phyloP scores from a whole-genome alignment of 2,797 vertebrate genomes.

The Pangasius larnaudii region DNA sequence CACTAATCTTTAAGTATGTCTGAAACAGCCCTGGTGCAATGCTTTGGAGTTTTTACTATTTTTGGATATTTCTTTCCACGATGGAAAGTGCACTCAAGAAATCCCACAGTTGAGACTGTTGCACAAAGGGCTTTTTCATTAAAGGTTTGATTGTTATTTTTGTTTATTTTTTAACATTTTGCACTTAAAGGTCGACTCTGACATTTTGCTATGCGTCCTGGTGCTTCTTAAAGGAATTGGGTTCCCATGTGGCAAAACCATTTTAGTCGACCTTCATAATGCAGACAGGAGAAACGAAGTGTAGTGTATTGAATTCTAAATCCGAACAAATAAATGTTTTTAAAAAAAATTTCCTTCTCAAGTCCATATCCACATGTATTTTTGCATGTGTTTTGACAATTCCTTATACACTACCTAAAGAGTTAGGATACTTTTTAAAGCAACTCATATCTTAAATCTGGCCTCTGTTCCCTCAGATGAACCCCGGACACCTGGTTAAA shows the following conservation, averaged over 20 bases:
- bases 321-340: not conserved
- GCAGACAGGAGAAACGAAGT: not conserved
- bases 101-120: not conserved
- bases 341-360: not conserved
- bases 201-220: not conserved
- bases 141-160: not conserved
- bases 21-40: not conserved
- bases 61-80: not conserved
- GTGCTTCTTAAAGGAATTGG: not conserved
- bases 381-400: not conserved
- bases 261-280: not conserved
- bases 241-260: not conserved
- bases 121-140: slow-evolving; percentile 1
- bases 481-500: slow-evolving; percentile 44
- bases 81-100: not conserved
- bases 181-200: not conserved
- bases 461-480: slow-evolving; percentile 68
- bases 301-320: not conserved
- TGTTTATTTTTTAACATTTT: not conserved
- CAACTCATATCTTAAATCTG: not conserved
- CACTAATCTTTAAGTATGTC: not conserved
- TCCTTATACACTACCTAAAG: not conserved
- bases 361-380: not conserved
- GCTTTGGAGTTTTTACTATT: not conserved
- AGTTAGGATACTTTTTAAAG: not conserved